Evolutionary conservation across 2,888 invertebrate species (phyloP).

Genomic region (Dryadula phaetusa): DNA sequence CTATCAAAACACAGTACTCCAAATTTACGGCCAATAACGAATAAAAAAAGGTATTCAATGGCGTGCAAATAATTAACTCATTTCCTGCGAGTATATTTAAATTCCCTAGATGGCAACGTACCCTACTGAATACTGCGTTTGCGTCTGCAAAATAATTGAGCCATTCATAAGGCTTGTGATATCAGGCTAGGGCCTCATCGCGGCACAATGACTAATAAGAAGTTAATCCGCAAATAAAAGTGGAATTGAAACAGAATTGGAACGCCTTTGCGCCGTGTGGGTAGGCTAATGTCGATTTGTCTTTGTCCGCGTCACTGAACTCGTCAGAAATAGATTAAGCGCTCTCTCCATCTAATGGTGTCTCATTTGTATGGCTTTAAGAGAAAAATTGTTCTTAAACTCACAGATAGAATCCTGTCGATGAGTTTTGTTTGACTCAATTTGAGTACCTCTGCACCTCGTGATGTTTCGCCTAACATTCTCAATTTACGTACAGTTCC

Average conservation of each 20-base stretch:
- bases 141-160: slow-evolving; percentile 80
- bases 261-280: slow-evolving; percentile 82
- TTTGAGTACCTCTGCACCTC: slow-evolving; percentile 59
- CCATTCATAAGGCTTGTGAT: slow-evolving; percentile 82
- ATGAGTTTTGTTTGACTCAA: slow-evolving; percentile 78
- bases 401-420: slow-evolving; percentile 78
- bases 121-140: too few relatives aligned
- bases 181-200: slow-evolving; percentile 69
- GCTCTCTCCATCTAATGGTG: slow-evolving; percentile 84
- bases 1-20: neutral
- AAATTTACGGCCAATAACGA: neutral
- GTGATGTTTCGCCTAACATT: slow-evolving; percentile 46
- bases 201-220: slow-evolving; percentile 83
- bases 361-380: slow-evolving; percentile 84
- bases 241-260: slow-evolving; percentile 84
- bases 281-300: slow-evolving; percentile 84
- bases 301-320: slow-evolving; percentile 85
- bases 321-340: slow-evolving; percentile 85
- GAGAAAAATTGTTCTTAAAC: slow-evolving; percentile 83
- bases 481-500: slow-evolving; percentile 70
- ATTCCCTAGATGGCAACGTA: slow-evolving; percentile 59
- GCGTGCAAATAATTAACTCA: slow-evolving; percentile 28
- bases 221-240: slow-evolving; percentile 85
- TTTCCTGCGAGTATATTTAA: slow-evolving; percentile 42
- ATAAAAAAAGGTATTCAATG: slow-evolving; percentile 19